Evolutionary conservation across 2,113 vertebrate species (phyloP), one percentile per base, ranked within the genome.

Genomic region (Oryzias woworae): DNA sequence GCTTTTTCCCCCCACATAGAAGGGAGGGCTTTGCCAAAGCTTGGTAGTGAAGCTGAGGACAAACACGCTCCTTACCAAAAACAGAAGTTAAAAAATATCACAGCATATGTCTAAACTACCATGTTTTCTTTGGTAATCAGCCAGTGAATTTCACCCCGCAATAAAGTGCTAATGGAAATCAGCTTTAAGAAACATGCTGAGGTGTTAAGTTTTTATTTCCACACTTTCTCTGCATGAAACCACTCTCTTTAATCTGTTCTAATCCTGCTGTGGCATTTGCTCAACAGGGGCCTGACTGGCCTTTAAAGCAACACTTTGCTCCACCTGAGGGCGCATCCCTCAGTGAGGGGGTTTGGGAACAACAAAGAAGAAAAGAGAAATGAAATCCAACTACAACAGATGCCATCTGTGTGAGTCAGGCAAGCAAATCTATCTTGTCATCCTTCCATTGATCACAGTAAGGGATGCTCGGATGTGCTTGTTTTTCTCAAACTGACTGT

Each of bases 221-320:
- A 85, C 77, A 64, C 62, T 52, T 77, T 75, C 68, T 49, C 81
- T 53, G 70, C 49, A 18, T 83, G 84, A 78, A 82, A 76, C 57
- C 65, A 73, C 42, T 62, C 73, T 44, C 79, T 85, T 82, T 80
- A 82, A 87, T 88, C 86, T 72, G 53, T 54, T 77, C 63, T 90
- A 89, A 89, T 88, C 83, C 85, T 71, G 62, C 78, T 50, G 60
- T 85, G 86, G 78, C 83, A 87, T 90, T 90, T 86, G 53, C 73
- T 77, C 82, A 64, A 71, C 66, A 28, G 81, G 86, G 48, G 52
- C 71, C 73, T 69, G 7, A 8, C 51, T 72, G 77, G 80, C 73
- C 82, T 88, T 88, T 82, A 70, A 72, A 71, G 28, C 67, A 65
- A 66, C 57, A 62, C 58, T 42, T 31, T 24, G 66, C 58, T 65